Evolutionary conservation across 1,140 invertebrate species (phyloP).

Genomic region (Cryptotermes secundus): DNA sequence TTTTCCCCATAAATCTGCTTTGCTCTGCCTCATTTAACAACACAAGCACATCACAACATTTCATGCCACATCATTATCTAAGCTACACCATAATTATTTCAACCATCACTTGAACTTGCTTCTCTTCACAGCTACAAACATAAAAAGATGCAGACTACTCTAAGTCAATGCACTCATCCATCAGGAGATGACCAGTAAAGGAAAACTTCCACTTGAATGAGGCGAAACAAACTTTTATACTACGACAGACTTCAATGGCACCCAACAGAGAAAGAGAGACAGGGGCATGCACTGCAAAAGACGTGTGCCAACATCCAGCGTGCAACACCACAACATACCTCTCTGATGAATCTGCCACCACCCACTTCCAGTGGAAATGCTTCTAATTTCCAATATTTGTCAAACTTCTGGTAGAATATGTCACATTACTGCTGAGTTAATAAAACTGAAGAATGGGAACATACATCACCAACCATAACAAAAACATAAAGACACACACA

Average conservation of each 20-base stretch:
- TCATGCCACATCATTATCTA: not conserved
- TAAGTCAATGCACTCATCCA: no score
- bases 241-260: no score
- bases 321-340: constrained; percentile 9
- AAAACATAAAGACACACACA: not conserved
- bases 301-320: not conserved
- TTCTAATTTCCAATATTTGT: no score
- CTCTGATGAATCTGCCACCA: not conserved
- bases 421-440: no score
- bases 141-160: no score
- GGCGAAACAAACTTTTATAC: not conserved
- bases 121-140: no score
- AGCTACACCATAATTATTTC: no score
- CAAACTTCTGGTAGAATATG: no score
- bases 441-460: no score
- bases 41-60: not conserved
- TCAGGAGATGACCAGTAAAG: constrained; percentile 1
- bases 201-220: not conserved
- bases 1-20: not conserved
- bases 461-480: no score
- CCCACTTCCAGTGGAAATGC: not conserved
- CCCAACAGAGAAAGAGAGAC: not conserved
- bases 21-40: not conserved
- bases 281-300: not conserved
- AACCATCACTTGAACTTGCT: no score